Evolutionary conservation across 2,113 vertebrate genomes (phyloP), one percentile per base, ranked within the genome.

Genomic region (Dasyurus viverrinus): DNA sequence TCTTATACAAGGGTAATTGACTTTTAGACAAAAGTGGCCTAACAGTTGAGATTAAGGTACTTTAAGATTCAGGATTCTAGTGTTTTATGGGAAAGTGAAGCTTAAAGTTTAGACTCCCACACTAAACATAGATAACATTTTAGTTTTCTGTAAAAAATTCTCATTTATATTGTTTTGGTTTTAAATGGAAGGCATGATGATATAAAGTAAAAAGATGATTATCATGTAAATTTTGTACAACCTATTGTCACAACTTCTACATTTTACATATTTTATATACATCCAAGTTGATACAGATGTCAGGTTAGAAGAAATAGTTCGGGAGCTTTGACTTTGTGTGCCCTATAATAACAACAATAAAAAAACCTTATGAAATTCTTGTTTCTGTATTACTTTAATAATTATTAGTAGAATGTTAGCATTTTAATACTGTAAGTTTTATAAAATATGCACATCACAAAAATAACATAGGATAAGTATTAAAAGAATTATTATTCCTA

Each of bases 121-220:
- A 48, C 16, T 91, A 52, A 91, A 95, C 94, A 55, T 2, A 92
- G 26, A 42, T 84, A 25, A 16, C n/a, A 53, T 47, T 50, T 92
- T 55, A 53, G 36, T 92, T 94, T 91, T 90, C n/a, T 50, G 25
- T 36, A 60, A 96, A 36, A 6, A 2, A 90, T 91, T n/a, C 53
- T 42, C 68, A 84, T 84, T 84, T 84, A 23, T 42, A n/a, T 10
- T 42, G 16, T 84, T 84, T 42, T 84, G 68, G n/a, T 16, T 84
- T 84, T 42, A 84, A 42, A 84, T 84, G 7, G 16, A 84, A 84
- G 68, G 16, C 23, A 7, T 84, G 19, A 42, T n/a, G 9, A 52
- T 93, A 52, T 23, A 89, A 92, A 92, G 89, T 52, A 96, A 93
- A 55, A 53, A 96, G 76, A 14, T 30, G 55, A 89, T 92, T 93